phyloP scores from a whole-genome alignment of 2,797 vertebrate species.

The Buphagus erythrorhynchus region DNA sequence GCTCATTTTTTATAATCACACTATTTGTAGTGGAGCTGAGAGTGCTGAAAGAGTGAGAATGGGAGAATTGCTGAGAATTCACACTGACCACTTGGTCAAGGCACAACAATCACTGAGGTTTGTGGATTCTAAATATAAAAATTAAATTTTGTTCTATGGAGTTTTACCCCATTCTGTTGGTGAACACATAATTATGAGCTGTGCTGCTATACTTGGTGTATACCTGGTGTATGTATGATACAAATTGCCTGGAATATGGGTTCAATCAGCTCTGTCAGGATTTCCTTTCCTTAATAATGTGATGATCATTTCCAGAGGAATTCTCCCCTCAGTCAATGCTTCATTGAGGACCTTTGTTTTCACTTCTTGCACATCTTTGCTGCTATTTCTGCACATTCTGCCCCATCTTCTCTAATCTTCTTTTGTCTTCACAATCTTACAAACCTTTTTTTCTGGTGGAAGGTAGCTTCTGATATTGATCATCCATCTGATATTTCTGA shows the following conservation, averaged over 20 bases:
- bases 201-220: fast-evolving
- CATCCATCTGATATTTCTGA: not conserved
- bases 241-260: not conserved
- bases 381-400: not conserved
- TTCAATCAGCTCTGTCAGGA: not conserved
- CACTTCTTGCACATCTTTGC: not conserved
- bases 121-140: not conserved
- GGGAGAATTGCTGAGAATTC: not conserved
- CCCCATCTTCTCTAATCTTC: not conserved
- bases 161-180: not conserved
- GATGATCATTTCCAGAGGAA: not conserved
- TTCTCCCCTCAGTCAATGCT: not conserved
- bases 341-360: not conserved
- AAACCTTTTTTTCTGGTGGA: not conserved
- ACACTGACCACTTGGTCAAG: not conserved
- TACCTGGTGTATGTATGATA: fast-evolving
- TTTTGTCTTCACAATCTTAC: not conserved
- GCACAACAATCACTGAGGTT: not conserved
- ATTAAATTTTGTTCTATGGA: fast-evolving
- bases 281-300: not conserved
- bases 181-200: fast-evolving
- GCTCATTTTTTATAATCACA: not conserved
- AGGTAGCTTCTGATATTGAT: not conserved
- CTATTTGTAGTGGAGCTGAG: not conserved
- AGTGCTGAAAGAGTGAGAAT: not conserved